Base-by-base conservation (phyloP, 2,888 invertebrate genomes). In the Epistrophe grossulariae region DNA sequence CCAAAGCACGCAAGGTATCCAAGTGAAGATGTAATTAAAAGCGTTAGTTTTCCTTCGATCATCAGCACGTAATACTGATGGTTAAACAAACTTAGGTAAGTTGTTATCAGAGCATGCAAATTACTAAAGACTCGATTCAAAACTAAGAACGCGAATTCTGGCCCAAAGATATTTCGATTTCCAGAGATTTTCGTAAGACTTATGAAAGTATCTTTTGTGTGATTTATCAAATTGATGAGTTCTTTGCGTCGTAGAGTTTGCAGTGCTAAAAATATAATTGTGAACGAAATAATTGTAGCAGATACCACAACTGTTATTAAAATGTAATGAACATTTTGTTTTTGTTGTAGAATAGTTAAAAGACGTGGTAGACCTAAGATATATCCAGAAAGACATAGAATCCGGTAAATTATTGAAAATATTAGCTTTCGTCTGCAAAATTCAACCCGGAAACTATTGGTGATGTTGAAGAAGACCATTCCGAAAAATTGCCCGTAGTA, bases 11-110 rank as follows among this genome's bases (percentile, higher is more conserved):
- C 13, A 24, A 43, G 0, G 15, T 15, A 28, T 0, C 24, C 40
- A 9, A 10, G 9, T 3, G 0, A n/a, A 11, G 9, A 15, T n/a
- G 15, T 24, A 43, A 43, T 2, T 43, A 8, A 0, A 3, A 2
- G 1, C 8, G 0, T 8, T 1, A 4, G 2, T n/a, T 43, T 45
- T 5, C 0, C 4, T 24, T 43, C 8, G 6, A 19, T 0, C 8
- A 24, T 4, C 1, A 4, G 0, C 1, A 9, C 5, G 17, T 7
- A 55, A 13, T 28, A 28, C 5, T 35, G 57, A 17, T 59, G n/a
- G 6, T 4, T 10, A 2, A 59, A 7, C 7, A 38, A 17, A 19
- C 13, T 7, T 7, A 11, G n/a, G n/a, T 5, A 62, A 28, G 40
- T 11, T n/a, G 28, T 10, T 43, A n/a, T 3, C 1, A 43, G 0